phyloP scores from a whole-genome alignment of 2,888 invertebrate genomes.

The Scaptomyza parva region DNA sequence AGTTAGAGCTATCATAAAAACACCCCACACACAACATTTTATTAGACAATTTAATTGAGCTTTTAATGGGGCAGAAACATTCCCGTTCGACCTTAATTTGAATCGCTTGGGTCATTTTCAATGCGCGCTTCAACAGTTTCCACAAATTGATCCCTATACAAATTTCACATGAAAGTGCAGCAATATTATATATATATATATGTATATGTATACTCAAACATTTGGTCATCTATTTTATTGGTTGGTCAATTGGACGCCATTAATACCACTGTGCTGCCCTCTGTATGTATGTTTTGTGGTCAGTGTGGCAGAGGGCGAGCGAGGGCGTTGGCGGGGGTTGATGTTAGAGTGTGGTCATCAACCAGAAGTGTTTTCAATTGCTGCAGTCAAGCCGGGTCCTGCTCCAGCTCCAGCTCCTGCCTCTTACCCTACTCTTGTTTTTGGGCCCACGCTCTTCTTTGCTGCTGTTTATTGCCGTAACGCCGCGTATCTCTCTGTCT shows the following conservation, averaged over 20 bases:
- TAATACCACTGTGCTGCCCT: constrained; percentile 32
- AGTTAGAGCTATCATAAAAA: no score
- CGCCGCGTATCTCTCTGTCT: constrained; percentile 20
- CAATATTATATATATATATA: constrained; percentile 30
- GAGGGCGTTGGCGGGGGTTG: no score
- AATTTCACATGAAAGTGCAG: constrained; percentile 34
- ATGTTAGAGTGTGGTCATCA: constrained; percentile 1
- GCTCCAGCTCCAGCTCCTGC: neutral
- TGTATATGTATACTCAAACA: no score
- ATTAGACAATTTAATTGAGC: neutral
- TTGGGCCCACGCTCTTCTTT: constrained; percentile 36
- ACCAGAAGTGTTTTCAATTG: constrained; percentile 33
- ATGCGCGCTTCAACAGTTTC: no score
- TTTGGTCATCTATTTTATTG: constrained; percentile 60
- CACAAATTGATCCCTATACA: constrained; percentile 49
- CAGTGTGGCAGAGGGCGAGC: constrained; percentile 7
- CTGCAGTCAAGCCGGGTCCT: constrained; percentile 12
- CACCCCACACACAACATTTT: neutral
- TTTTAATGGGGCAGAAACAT: neutral
- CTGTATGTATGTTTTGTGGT: constrained; percentile 28
- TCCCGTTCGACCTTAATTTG: constrained; percentile 16
- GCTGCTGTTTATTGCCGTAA: constrained; percentile 34
- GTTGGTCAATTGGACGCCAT: constrained; percentile 55
- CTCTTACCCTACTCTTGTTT: neutral
- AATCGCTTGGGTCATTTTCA: constrained; percentile 35